Base-by-base conservation (phyloP, 2,797 vertebrate genomes). In the Chloroceryle amazona region DNA sequence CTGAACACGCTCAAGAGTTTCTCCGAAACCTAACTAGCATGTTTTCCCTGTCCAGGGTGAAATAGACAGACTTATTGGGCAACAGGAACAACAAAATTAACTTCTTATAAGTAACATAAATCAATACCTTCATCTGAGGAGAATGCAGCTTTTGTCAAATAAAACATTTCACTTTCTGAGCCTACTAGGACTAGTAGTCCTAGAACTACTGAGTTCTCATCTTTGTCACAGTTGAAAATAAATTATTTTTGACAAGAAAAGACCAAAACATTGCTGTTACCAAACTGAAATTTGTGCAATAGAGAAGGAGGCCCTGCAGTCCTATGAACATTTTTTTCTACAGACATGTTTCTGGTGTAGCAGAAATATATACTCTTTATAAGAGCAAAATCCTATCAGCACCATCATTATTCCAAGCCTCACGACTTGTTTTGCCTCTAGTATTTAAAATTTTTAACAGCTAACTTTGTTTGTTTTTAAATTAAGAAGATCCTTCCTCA, bases 391-490 rank as follows among this genome's bases (percentile, higher is more conserved):
- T 42, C 33, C 44, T 52, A 29, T 47, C 55, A 62, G 33, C 3
- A 6, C 17, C 42, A 87, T 41, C 52, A 22, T 73, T 73, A 71
- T 11, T 21, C 51, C 83, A 63, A 82, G 41, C 46, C 55, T 91
- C 49, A 42, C 1, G 2, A 86, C 31, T 68, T 31, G 10, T 60
- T 75, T 73, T 86, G 80, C 33, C 73, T 90, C 55, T 60, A 81
- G 37, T 16, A 81, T 21, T 90, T 29, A 73, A 49, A 62, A 31
- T 72, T 88, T 72, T 76, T 84, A 94, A 95, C 86, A 90, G 85
- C 57, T 92, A 86, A 95, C 79, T 90, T 67, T 60, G 37, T 73
- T 67, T 60, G 33, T 70, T 96, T 95, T 89, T 80, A 93, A 95
- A 92, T 90, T 67, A 96, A 95, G 90, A 92, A 90, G 16, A 87